These are phyloP conservation scores for Sapayoa aenigma DNA, from an alignment of 2,113 vertebrate species.

Conservation along the genomic window DNA sequence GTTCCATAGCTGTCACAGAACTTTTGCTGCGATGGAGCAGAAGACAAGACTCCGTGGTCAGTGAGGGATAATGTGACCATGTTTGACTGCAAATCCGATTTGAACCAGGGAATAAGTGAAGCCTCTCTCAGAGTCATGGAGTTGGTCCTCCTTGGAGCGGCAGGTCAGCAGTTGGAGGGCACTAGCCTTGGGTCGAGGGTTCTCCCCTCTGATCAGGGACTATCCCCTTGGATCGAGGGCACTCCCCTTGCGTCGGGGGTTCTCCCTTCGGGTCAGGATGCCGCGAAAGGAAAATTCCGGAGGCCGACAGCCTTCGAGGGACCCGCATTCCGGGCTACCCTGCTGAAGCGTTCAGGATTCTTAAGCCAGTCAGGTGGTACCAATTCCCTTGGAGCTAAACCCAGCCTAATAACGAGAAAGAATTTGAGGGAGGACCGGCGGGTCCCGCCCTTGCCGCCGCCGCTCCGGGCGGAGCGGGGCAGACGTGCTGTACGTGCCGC, in stretches of 20 bases:
- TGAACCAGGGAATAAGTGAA: background rate
- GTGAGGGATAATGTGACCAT: background rate
- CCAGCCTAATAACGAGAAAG: fast-evolving
- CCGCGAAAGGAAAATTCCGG: background rate
- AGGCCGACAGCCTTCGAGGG: background rate
- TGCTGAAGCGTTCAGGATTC: background rate
- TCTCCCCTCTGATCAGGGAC: background rate
- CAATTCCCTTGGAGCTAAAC: too few relatives aligned
- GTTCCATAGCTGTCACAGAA: background rate
- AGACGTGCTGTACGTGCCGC: background rate
- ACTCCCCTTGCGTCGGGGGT: too few relatives aligned
- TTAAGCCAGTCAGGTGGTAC: background rate
- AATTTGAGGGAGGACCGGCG: fast-evolving
- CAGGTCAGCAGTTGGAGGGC: background rate
- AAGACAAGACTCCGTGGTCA: too few relatives aligned
- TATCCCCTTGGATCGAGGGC: too few relatives aligned
- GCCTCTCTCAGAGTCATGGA: background rate
- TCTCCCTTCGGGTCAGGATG: too few relatives aligned
- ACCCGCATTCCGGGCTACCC: background rate
- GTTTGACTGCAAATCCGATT: background rate
- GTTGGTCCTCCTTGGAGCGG: background rate
- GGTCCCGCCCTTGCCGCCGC: too few relatives aligned
- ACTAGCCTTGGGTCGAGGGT: background rate
- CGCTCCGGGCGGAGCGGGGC: background rate
- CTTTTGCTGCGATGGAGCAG: background rate